Evolutionary conservation across 2,797 vertebrate species (phyloP), one percentile per base, ranked within the genome.

Genomic region (Acridotheres tristis): DNA sequence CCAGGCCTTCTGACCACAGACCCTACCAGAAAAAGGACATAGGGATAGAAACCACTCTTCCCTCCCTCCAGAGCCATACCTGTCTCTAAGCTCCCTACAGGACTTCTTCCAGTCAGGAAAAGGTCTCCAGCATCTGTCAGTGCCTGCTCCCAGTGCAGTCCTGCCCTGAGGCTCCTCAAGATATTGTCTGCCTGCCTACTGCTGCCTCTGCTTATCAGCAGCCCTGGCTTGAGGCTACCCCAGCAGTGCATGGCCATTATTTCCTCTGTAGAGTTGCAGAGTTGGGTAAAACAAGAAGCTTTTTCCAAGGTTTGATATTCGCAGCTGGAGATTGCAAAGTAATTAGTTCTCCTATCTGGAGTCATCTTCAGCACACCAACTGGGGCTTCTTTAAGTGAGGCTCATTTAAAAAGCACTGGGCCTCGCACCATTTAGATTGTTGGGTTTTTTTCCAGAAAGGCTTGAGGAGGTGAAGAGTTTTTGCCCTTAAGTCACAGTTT

Each of bases 201-300:
- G 53, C 69, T 76, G 32, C 67, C 75, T 65, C 77, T 89, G 85
- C 88, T 96, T 94, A 96, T 95, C 94, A 95, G 80, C 71, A 84
- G 55, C 67, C 38, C 77, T 88, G 67, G 61, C 95, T 91, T 16
- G 82, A 81, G 94, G 94, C 89, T 82, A 88, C 38, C 55, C 36
- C 45, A 66, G 89, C 83, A 90, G 29, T 48, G 57, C 67, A 45
- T 10, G 67, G 34, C 43, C 69, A 84, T 91, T 93, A 71, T 92
- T 92, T 96, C 76, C 93, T 74, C 89, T 74, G 40, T 14, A 32
- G 82, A 90, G 38, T 5, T 85, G 72, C 54, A 81, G 43, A 91
- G 63, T 4, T 76, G 72, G 38, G n/a, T 50, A 30, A 66, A 94
- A 73, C 27, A 88, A 73, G n/a, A 13, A 84, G 55, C 19, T 93